Evolutionary conservation across 2,888 invertebrate species (phyloP), one percentile per base, ranked within the genome.

Genomic region (Achlya flavicornis): DNA sequence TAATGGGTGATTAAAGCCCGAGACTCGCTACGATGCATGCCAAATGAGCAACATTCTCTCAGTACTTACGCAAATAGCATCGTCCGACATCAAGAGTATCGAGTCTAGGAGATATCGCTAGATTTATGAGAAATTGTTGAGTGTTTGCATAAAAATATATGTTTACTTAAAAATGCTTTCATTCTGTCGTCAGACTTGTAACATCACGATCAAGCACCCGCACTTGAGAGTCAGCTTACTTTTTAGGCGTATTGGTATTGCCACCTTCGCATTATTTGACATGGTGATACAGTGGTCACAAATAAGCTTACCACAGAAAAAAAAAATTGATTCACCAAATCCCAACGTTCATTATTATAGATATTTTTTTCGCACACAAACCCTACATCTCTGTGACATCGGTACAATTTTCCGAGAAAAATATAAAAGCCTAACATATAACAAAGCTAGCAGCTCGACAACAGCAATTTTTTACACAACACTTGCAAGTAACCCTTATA

Each of bases 31-130:
- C 43, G 43, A 43, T n/a, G 46, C n/a, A n/a, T n/a, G n/a, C 5
- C 46, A 46, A 46, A 46, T n/a, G 46, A 46, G n/a, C 6, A 46
- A 46, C 46, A n/a, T n/a, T 43, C 43, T 43, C 43, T 46, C 46
- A n/a, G n/a, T 46, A n/a, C 46, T 46, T 46, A n/a, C 6, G 46
- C 6, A 46, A 46, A 46, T 46, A 14, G 46, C 46, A 6, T 46
- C 46, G 46, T n/a, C n/a, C n/a, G 14, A n/a, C n/a, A 46, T 46
- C n/a, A 46, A 46, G 43, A 43, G 46, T n/a, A 46, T 46, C 46
- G 46, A 46, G 6, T 46, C n/a, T n/a, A 14, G 14, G 3, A n/a
- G 46, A 46, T 46, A 46, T n/a, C 46, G 6, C 14, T 46, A 14
- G 43, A 43, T 46, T 46, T 46, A 46, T 46, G 46, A 14, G 8